These are phyloP conservation scores for Neotragus moschatus DNA, from an alignment of 2,113 vertebrate species.

Conservation along the genomic window DNA sequence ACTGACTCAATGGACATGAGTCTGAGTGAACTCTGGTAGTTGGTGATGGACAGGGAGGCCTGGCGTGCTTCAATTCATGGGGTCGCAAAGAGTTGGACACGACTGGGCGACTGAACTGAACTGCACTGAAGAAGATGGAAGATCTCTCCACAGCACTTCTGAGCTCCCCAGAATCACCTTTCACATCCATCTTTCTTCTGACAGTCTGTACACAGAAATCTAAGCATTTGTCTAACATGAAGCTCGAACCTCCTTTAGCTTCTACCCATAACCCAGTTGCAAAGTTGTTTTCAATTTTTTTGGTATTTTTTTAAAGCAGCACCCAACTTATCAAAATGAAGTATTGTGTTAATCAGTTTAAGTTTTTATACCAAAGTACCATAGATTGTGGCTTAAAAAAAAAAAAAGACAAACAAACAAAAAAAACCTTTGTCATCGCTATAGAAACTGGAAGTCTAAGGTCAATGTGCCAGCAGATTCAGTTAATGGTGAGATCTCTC, in stretches of 20 bases:
- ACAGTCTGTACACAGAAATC: not conserved
- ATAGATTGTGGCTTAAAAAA: not conserved
- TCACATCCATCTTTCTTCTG: not conserved
- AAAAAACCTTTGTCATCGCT: fast-evolving
- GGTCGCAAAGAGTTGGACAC: no score
- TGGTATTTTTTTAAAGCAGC: not conserved
- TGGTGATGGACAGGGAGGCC: no score
- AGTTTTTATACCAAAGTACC: not conserved
- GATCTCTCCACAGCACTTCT: not conserved
- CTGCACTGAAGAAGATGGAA: not conserved
- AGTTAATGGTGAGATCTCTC: not conserved
- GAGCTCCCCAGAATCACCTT: not conserved
- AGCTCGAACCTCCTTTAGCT: not conserved
- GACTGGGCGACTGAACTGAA: no score
- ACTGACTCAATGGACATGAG: no score
- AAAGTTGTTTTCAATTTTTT: not conserved
- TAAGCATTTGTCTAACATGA: not conserved
- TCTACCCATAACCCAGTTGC: not conserved
- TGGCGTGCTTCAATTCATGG: no score
- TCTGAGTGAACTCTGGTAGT: no score
- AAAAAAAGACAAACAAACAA: not conserved
- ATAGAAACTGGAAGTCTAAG: not conserved
- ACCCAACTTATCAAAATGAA: not conserved
- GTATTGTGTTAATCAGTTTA: not conserved
- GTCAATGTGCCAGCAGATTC: not conserved